phyloP scores from a whole-genome alignment of 2,888 invertebrate species.

The Koerneria pararmatus region DNA sequence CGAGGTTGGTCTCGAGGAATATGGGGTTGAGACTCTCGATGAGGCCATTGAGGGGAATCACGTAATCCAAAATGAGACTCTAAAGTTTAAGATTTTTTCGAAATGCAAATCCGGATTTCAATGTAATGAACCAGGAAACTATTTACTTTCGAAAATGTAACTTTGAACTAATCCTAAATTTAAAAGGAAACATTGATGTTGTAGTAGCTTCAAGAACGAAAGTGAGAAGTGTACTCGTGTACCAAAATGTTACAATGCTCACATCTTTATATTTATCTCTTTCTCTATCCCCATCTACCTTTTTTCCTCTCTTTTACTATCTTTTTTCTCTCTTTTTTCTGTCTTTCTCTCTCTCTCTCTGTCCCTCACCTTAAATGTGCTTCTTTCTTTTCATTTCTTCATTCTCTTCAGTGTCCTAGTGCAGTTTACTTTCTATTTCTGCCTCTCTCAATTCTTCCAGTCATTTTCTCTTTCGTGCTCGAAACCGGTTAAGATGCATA shows the following conservation, averaged over 20 bases:
- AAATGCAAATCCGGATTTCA: no score
- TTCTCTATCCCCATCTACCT: constrained; percentile 5
- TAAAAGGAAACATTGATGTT: no score
- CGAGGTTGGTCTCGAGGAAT: constrained; percentile 31
- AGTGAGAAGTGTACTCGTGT: no score
- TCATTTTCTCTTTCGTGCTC: not conserved
- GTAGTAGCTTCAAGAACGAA: no score
- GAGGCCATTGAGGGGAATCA: no score
- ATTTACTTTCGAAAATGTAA: no score
- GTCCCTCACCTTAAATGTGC: not conserved
- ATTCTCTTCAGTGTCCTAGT: constrained; percentile 1
- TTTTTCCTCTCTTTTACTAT: not conserved
- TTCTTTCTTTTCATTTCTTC: not conserved
- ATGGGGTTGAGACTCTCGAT: no score
- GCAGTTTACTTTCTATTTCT: not conserved
- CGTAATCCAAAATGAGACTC: no score
- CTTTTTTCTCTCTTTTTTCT: constrained; percentile 1
- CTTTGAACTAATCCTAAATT: no score
- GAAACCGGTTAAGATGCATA: not conserved
- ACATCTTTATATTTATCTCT: constrained; percentile 20
- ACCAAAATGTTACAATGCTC: no score
- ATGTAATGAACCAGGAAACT: not conserved
- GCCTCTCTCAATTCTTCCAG: not conserved
- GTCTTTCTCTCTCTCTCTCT: not conserved
- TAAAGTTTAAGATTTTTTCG: no score